These are phyloP conservation scores for Sula dactylatra DNA, from an alignment of 2,113 vertebrate species.

Conservation along the genomic window DNA sequence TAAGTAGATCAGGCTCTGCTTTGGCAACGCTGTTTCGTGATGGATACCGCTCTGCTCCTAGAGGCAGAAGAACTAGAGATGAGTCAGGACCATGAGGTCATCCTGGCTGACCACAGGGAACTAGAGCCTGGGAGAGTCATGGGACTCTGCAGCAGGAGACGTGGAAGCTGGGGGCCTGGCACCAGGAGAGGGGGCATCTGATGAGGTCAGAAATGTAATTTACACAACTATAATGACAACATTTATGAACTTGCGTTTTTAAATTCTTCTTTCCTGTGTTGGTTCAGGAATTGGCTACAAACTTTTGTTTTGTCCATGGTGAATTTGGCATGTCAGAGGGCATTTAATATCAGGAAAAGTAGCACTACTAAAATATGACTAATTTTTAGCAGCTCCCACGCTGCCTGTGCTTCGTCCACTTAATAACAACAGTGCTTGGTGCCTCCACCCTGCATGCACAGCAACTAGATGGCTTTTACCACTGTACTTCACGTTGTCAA, in stretches of 20 bases:
- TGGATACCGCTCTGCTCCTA: background rate
- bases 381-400: conserved; percentile 2
- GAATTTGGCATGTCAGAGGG: background rate
- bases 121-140: background rate
- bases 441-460: background rate
- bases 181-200: background rate
- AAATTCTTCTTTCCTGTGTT: background rate
- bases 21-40: background rate
- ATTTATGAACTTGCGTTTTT: background rate
- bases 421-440: background rate
- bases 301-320: background rate
- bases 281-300: background rate
- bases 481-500: background rate
- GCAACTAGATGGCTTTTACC: background rate
- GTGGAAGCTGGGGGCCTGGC: background rate
- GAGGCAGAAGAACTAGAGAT: conserved; percentile 7
- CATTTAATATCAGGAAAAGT: background rate
- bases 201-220: background rate
- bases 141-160: background rate
- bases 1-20: background rate
- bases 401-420: background rate
- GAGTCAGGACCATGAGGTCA: background rate
- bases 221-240: background rate
- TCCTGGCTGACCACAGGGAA: background rate
- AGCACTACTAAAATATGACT: background rate